These are phyloP conservation scores for Labroides dimidiatus DNA, from an alignment of 2,797 vertebrate species.

Conservation along the genomic window DNA sequence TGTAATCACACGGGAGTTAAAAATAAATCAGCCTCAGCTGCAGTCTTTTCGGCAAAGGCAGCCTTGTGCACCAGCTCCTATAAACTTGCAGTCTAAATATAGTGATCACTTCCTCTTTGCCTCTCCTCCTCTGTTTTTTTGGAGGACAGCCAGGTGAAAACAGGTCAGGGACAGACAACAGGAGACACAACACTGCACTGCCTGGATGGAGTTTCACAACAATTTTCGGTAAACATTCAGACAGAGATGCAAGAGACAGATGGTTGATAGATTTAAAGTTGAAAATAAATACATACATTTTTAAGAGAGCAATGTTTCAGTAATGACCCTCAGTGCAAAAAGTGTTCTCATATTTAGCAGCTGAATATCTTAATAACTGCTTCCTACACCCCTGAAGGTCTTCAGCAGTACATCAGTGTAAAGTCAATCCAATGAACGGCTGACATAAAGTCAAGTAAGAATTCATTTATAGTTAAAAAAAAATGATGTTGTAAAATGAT, in stretches of 20 bases:
- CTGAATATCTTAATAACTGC: neutral
- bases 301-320: neutral
- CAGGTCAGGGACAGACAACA: constrained; percentile 31
- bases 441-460: neutral
- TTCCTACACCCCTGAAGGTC: neutral
- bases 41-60: constrained; percentile 16
- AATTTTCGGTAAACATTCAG: constrained; percentile 22
- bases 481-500: neutral
- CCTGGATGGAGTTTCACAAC: constrained; percentile 50
- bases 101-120: constrained; percentile 38
- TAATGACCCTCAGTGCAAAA: neutral
- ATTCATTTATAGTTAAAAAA: neutral
- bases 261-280: neutral
- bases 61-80: constrained; percentile 41
- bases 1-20: constrained; percentile 36
- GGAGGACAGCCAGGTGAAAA: constrained; percentile 49
- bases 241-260: neutral
- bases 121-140: constrained; percentile 25
- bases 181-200: constrained; percentile 10
- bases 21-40: constrained; percentile 50
- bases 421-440: neutral
- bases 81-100: constrained; percentile 67
- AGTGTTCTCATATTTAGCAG: neutral
- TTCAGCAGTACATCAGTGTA: neutral
- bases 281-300: neutral